A percentile compares a stretch with the other conserved stretches of the same genome.
Conservation (phyloP, 2,113 vertebrate species). For the Anser brachyrhynchus region DNA sequence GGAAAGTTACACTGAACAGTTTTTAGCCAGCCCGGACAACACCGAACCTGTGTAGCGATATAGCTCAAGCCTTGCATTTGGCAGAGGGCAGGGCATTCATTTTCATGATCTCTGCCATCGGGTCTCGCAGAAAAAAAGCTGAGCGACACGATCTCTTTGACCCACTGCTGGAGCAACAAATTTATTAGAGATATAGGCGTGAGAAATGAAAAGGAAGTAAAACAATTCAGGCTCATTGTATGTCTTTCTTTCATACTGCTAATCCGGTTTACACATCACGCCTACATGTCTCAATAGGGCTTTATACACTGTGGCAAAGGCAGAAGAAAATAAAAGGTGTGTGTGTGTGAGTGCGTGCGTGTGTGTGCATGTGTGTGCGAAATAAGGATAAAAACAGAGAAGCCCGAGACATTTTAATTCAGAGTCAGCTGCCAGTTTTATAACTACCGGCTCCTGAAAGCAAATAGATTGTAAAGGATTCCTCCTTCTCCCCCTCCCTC, state of each 20-base stretch:
- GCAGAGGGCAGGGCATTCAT: conserved; percentile 59
- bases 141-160: conserved; percentile 77
- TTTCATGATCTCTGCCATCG: conserved; percentile 68
- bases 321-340: conserved; percentile 80
- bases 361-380: background rate
- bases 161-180: conserved; percentile 82
- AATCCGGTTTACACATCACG: conserved; percentile 88
- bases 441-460: conserved; percentile 30
- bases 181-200: conserved; percentile 85
- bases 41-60: background rate
- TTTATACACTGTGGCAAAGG: conserved; percentile 81
- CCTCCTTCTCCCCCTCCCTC: background rate
- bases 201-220: conserved; percentile 86
- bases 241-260: conserved; percentile 85
- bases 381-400: conserved; percentile 43
- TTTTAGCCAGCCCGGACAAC: background rate
- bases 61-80: conserved; percentile 47
- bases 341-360: conserved; percentile 23
- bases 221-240: conserved; percentile 84
- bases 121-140: conserved; percentile 45
- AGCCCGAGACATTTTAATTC: conserved; percentile 60
- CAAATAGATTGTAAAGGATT: conserved; percentile 18
- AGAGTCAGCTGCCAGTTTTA: conserved; percentile 37
- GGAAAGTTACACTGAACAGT: background rate
- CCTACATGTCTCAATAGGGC: conserved; percentile 83